phyloP scores from a whole-genome alignment of 2,888 invertebrate species.

The Coremacera marginata region DNA sequence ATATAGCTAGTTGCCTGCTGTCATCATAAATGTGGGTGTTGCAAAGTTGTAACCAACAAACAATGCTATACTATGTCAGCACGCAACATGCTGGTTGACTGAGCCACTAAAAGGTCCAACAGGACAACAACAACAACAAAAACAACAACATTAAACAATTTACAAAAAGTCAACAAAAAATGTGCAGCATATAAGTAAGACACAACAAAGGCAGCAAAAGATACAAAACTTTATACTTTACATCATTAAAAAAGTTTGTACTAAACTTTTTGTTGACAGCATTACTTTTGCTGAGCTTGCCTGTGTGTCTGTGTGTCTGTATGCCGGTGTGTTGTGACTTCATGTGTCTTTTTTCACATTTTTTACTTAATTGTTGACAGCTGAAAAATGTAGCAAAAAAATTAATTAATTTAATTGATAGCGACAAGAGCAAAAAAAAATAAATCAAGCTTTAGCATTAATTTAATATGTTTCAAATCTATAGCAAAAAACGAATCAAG shows the following conservation, averaged over 20 bases:
- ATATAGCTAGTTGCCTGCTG: neutral
- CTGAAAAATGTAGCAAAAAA: too few species aligned
- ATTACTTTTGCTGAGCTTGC: too few species aligned
- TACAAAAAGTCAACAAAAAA: conserved; percentile 48
- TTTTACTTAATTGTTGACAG: neutral
- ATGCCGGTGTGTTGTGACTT: neutral
- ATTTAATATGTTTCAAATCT: too few species aligned
- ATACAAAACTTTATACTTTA: conserved; percentile 66
- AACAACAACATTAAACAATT: conserved; percentile 17
- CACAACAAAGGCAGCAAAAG: conserved; percentile 49
- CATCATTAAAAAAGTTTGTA: conserved; percentile 62
- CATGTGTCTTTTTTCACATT: neutral
- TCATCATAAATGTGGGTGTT: conserved; percentile 9
- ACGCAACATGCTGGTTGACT: conserved; percentile 12
- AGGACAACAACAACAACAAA: neutral
- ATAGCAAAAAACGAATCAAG: neutral
- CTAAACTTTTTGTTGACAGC: neutral
- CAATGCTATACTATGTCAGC: neutral
- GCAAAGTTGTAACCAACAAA: conserved; percentile 9
- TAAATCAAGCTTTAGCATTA: too few species aligned
- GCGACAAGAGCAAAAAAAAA: too few species aligned
- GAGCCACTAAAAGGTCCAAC: neutral
- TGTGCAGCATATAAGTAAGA: conserved; percentile 45
- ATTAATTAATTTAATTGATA: too few species aligned
- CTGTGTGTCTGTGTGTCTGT: too few species aligned